These are phyloP conservation scores for Periplaneta americana DNA, from an alignment of 1,140 invertebrate species.

Conservation along the genomic window DNA sequence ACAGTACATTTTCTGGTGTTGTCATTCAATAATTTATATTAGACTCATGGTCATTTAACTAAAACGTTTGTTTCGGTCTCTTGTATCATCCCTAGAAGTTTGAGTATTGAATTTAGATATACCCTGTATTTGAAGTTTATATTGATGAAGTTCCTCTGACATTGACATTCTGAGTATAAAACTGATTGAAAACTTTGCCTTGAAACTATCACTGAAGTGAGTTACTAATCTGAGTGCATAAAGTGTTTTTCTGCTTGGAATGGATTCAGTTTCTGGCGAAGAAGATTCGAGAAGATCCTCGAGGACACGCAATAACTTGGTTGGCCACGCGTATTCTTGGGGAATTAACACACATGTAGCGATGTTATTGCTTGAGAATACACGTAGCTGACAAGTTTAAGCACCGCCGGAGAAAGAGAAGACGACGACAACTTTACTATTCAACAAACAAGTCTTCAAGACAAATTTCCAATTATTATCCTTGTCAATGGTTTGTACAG, in stretches of 20 bases:
- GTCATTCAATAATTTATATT: too few relatives aligned
- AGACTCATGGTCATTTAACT: too few relatives aligned
- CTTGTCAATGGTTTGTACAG: too few relatives aligned
- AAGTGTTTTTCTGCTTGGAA: too few relatives aligned
- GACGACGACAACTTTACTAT: too few relatives aligned
- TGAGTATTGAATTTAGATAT: too few relatives aligned
- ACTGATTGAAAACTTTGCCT: not conserved
- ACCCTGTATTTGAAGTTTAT: too few relatives aligned
- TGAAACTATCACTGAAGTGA: not conserved
- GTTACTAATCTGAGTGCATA: not conserved
- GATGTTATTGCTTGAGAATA: constrained; percentile 99
- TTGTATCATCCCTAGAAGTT: too few relatives aligned
- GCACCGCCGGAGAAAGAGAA: not conserved
- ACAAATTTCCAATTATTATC: too few relatives aligned
- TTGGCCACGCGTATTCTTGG: constrained; percentile 92
- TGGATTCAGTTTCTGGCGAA: not conserved
- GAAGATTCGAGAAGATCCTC: not conserved
- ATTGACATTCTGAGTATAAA: not conserved
- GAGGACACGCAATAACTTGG: constrained; percentile 48
- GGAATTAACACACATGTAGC: constrained; percentile 86
- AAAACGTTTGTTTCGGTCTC: too few relatives aligned
- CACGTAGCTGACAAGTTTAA: constrained; percentile 78
- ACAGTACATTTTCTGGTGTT: too few relatives aligned
- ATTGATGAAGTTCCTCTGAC: not conserved
- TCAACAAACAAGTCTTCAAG: too few relatives aligned